phyloP scores from a whole-genome alignment of 2,113 vertebrate species.

The Erythrocebus patas region DNA sequence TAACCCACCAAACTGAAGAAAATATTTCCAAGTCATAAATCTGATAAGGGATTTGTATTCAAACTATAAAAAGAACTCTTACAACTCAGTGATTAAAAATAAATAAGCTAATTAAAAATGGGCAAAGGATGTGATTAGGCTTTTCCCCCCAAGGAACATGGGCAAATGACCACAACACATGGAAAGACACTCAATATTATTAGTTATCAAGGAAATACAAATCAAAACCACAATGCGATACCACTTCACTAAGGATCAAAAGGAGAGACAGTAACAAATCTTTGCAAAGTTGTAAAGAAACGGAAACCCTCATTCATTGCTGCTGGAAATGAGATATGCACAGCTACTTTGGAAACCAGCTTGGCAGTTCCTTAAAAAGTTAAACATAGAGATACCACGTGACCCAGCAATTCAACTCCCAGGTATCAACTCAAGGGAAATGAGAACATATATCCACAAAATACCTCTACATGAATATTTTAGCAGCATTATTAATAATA shows the following conservation, averaged over 20 bases:
- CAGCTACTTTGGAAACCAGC: not conserved
- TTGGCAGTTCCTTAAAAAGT: not conserved
- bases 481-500: not conserved
- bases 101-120: not conserved
- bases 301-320: not conserved
- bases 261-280: not conserved
- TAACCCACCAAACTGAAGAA: not conserved
- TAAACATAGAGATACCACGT: not conserved
- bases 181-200: not conserved
- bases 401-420: not conserved
- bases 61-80: not conserved
- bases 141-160: not conserved
- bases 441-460: not conserved
- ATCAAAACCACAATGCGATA: not conserved
- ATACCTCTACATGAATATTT: not conserved
- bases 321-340: not conserved
- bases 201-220: not conserved
- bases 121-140: not conserved
- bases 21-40: not conserved
- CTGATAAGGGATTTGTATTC: not conserved
- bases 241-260: not conserved
- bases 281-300: not conserved
- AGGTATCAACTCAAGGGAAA: not conserved
- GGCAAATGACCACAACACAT: not conserved
- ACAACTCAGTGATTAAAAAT: not conserved